Base-by-base conservation (phyloP, 2,888 invertebrate genomes). In the Suillia variegata region DNA sequence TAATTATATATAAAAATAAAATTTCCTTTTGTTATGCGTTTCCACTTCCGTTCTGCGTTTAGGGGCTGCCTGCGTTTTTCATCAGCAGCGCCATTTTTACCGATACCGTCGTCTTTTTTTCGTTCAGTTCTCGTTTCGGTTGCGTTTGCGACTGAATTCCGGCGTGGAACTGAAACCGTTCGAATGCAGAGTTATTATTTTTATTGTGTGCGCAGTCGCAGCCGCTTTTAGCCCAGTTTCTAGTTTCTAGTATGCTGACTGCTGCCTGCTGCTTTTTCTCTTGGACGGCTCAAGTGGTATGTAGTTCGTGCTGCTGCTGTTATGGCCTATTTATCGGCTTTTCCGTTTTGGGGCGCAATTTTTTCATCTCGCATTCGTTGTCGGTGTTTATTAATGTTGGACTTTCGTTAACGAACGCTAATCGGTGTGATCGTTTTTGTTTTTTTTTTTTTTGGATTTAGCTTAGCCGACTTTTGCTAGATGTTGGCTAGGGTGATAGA, bases 251-350 rank as follows among this genome's bases (percentile, higher is more conserved):
- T 5, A 13, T 13, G 45, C 45, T 45, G 45, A 4, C 17, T 17
- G 4, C 13, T n/a, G n/a, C n/a, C n/a, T n/a, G n/a, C n/a, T n/a
- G n/a, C n/a, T n/a, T 3, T 20, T 20, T 17, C 20, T 17, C 10
- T 20, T 20, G n/a, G n/a, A n/a, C n/a, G n/a, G n/a, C n/a, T n/a
- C n/a, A n/a, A n/a, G n/a, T n/a, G n/a, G n/a, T n/a, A n/a, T n/a
- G n/a, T n/a, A n/a, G n/a, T n/a, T n/a, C n/a, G n/a, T n/a, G n/a
- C n/a, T n/a, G n/a, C n/a, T n/a, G n/a, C n/a, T n/a, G n/a, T n/a
- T n/a, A n/a, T n/a, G n/a, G n/a, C n/a, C n/a, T 45, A 45, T 45
- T 45, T 45, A 45, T 45, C 18, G 45, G 45, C 18, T 17, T 20
- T 20, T 45, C 45, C 13, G 45, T 20, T 45, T 45, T 45, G 18